These are phyloP conservation scores for Melanocharis versteri DNA, from an alignment of 2,113 vertebrate species.

Conservation along the genomic window DNA sequence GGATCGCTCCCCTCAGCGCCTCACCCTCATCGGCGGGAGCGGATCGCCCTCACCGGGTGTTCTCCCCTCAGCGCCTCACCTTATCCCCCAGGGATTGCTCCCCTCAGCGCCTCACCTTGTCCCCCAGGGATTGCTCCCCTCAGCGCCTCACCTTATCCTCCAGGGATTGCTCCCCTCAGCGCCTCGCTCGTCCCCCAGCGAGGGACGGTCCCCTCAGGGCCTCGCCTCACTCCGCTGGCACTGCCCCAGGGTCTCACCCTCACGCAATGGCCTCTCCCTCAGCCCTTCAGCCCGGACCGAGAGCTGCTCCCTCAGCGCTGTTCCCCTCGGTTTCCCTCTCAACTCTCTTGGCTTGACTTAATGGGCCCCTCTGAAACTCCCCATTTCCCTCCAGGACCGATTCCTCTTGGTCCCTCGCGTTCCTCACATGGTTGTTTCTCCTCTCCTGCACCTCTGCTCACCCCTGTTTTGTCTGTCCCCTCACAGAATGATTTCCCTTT, in stretches of 20 bases:
- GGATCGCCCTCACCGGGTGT: neutral
- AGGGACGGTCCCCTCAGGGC: neutral
- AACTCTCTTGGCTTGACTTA: neutral
- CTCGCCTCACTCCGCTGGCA: neutral
- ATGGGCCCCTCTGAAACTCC: neutral
- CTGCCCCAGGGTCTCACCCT: neutral
- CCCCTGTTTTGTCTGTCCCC: neutral
- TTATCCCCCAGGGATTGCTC: neutral
- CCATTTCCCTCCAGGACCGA: neutral
- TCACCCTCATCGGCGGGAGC: neutral
- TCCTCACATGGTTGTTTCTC: neutral
- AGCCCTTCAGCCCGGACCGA: neutral
- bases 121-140: neutral
- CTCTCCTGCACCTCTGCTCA: neutral
- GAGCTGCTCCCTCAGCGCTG: neutral
- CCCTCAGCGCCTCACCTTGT: too few relatives aligned
- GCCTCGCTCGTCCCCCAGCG: neutral
- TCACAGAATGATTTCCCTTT: neutral
- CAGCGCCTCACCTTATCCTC: neutral
- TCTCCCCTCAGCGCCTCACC: neutral
- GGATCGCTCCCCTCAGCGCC: neutral
- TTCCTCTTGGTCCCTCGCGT: fast-evolving
- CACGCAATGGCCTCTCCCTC: neutral
- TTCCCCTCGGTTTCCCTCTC: neutral
- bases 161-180: neutral